A percentile compares a stretch with the other conserved stretches of the same genome.
Evolutionary conservation across 2,797 vertebrate species (phyloP).

Genomic region (Eulemur coronatus): DNA sequence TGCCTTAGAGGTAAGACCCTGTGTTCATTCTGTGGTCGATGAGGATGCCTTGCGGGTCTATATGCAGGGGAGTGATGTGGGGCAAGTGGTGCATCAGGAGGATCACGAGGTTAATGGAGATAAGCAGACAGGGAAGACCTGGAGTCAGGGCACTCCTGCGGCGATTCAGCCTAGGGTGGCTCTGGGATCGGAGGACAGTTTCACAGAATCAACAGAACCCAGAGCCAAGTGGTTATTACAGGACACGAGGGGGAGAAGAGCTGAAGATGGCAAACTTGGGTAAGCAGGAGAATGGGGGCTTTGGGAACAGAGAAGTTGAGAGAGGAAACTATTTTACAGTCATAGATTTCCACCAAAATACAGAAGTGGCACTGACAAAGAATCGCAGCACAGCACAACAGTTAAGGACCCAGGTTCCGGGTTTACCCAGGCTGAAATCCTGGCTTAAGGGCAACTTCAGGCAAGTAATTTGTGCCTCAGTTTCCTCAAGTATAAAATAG

Average conservation of each 20-base stretch:
- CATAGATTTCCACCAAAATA: not conserved
- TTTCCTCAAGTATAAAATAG: not conserved
- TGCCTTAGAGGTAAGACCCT: not conserved
- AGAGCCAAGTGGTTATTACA: not conserved
- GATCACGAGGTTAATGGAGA: not conserved
- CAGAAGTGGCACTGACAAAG: not conserved
- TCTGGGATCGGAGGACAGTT: not conserved
- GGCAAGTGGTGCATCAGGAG: not conserved
- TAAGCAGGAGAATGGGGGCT: not conserved
- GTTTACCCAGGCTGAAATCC: not conserved
- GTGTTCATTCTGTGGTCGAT: not conserved
- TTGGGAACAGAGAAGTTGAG: not conserved
- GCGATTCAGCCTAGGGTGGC: not conserved
- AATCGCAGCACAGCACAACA: fast-evolving
- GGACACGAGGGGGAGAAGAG: not conserved
- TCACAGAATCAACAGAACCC: not conserved
- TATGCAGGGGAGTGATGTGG: not conserved
- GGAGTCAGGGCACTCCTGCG: not conserved
- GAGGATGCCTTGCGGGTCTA: not conserved
- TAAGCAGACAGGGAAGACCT: not conserved
- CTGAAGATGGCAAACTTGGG: not conserved
- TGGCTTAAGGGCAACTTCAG: not conserved
- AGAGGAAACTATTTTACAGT: not conserved
- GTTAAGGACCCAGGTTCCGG: not conserved
- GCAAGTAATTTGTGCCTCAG: not conserved